Conservation (phyloP, 2,113 vertebrate species). For the Eurypyga helias region DNA sequence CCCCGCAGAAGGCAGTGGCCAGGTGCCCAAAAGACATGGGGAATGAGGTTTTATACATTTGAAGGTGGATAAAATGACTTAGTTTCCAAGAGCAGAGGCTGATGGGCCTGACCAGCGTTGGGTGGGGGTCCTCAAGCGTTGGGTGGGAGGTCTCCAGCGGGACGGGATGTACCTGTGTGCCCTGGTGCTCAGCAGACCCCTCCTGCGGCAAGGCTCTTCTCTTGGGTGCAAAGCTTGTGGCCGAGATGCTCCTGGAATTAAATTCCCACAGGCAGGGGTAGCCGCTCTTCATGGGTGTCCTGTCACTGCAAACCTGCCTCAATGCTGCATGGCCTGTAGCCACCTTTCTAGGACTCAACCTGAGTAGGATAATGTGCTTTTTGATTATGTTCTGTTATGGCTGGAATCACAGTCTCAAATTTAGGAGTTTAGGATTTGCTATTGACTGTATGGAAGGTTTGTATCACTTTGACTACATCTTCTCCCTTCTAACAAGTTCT, state of each 20-base stretch:
- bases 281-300: rapidly evolving
- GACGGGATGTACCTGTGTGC: background rate
- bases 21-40: background rate
- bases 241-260: background rate
- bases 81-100: background rate
- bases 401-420: background rate
- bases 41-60: rapidly evolving
- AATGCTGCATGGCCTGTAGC: rapidly evolving
- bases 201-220: background rate
- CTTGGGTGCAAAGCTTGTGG: background rate
- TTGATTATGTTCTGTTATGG: background rate
- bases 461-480: rapidly evolving
- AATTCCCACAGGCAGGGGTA: background rate
- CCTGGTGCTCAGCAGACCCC: background rate
- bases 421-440: background rate
- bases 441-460: rapidly evolving
- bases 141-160: background rate
- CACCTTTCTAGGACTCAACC: rapidly evolving
- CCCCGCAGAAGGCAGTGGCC: background rate
- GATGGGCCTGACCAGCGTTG: background rate
- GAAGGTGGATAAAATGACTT: background rate
- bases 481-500: background rate
- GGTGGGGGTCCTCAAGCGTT: rapidly evolving
- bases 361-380: background rate
- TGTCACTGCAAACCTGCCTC: background rate